A percentile compares a stretch with the other conserved stretches of the same genome.
Evolutionary conservation across 2,113 vertebrate species (phyloP).

Genomic region (Cyprinus carpio): DNA sequence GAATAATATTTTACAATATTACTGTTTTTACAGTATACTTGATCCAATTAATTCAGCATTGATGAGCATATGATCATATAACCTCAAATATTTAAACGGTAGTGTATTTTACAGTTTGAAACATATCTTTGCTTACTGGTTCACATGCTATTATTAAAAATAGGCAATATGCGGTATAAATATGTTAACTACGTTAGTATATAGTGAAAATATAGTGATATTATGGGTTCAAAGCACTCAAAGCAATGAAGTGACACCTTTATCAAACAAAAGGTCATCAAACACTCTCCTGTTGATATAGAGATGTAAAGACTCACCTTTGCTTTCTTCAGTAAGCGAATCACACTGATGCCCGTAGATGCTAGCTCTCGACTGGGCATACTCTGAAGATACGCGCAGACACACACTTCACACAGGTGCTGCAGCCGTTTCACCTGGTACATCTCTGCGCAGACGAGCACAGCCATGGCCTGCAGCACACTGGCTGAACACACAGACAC

Average conservation of each 20-base stretch:
- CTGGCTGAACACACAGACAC: slow-evolving; percentile 78
- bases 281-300: background rate
- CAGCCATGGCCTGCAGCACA: slow-evolving; percentile 94
- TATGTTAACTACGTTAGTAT: no score
- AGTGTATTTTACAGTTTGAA: no score
- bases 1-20: no score
- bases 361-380: slow-evolving; percentile 94
- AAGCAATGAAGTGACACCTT: background rate
- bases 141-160: no score
- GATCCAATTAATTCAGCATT: no score
- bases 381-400: slow-evolving; percentile 92
- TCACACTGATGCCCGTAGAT: slow-evolving; percentile 87
- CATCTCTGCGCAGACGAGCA: slow-evolving; percentile 96
- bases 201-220: background rate
- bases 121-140: no score
- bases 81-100: no score
- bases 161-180: no score
- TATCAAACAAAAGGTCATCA: background rate
- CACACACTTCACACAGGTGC: slow-evolving; percentile 94
- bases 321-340: slow-evolving; percentile 87
- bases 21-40: no score
- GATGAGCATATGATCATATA: no score
- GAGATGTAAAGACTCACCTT: slow-evolving; percentile 78
- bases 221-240: background rate
- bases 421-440: slow-evolving; percentile 95